phyloP scores from a whole-genome alignment of 2,888 invertebrate species.

The Gastracanthus pulcherrimus region DNA sequence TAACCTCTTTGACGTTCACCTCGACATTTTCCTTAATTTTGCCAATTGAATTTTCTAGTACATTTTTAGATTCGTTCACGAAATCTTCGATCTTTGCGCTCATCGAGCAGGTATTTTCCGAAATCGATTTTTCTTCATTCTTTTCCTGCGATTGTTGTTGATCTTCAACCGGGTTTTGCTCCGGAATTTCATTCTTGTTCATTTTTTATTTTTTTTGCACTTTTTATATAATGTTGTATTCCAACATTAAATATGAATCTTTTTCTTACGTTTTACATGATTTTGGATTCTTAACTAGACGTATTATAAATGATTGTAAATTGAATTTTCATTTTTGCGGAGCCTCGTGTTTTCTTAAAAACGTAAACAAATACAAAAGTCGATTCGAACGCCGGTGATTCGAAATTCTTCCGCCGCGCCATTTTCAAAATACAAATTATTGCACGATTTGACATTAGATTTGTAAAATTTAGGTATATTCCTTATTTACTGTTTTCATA shows the following conservation, averaged over 20 bases:
- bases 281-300: background rate
- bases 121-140: background rate
- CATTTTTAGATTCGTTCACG: background rate
- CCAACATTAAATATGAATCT: background rate
- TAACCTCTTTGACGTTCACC: background rate
- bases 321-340: background rate
- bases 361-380: background rate
- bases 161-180: background rate
- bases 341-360: background rate
- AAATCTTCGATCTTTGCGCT: background rate
- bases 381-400: background rate
- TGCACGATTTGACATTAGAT: background rate
- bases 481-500: no score
- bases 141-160: background rate
- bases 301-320: background rate
- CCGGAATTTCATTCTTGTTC: background rate
- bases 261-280: background rate
- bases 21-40: background rate
- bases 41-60: background rate
- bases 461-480: no score
- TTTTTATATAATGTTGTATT: background rate
- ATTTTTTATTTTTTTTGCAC: slow-evolving; percentile 15
- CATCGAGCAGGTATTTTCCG: background rate
- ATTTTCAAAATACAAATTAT: background rate
- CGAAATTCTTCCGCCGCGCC: background rate